Conservation (phyloP, 2,888 invertebrate genomes). For the Hypercompe scribonia region DNA sequence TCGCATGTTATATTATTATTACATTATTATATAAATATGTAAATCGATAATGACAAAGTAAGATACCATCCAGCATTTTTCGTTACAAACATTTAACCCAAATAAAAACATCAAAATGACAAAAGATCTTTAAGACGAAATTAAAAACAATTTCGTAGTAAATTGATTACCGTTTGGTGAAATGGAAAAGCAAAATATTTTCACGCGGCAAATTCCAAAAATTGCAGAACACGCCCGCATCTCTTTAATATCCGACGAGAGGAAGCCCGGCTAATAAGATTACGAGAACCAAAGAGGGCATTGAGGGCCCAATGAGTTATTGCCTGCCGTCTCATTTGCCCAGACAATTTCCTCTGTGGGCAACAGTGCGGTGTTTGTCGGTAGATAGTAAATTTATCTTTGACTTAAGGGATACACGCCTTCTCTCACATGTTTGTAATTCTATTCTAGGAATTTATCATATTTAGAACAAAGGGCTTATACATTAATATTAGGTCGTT, state of each 20-base stretch:
- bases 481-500: constrained; percentile 2
- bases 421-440: constrained; percentile 32
- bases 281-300: constrained; percentile 69
- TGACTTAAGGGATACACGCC: constrained; percentile 51
- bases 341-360: constrained; percentile 80
- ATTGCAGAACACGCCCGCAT: constrained; percentile 50
- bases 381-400: constrained; percentile 75
- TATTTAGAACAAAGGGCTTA: constrained; percentile 16
- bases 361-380: constrained; percentile 74
- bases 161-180: constrained; percentile 10
- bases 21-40: no score
- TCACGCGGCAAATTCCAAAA: constrained; percentile 36
- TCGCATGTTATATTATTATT: no score
- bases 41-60: not conserved
- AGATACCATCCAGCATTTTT: not conserved
- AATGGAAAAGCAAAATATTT: constrained; percentile 36
- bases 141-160: constrained; percentile 10
- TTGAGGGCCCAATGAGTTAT: constrained; percentile 76
- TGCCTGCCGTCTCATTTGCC: constrained; percentile 75
- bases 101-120: not conserved
- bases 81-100: not conserved
- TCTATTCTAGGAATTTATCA: constrained; percentile 22
- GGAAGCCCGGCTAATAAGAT: constrained; percentile 69
- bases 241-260: constrained; percentile 58
- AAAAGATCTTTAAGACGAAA: not conserved